Conservation (phyloP, 2,888 invertebrate genomes). For the Branchipolynoe longqiensis region DNA sequence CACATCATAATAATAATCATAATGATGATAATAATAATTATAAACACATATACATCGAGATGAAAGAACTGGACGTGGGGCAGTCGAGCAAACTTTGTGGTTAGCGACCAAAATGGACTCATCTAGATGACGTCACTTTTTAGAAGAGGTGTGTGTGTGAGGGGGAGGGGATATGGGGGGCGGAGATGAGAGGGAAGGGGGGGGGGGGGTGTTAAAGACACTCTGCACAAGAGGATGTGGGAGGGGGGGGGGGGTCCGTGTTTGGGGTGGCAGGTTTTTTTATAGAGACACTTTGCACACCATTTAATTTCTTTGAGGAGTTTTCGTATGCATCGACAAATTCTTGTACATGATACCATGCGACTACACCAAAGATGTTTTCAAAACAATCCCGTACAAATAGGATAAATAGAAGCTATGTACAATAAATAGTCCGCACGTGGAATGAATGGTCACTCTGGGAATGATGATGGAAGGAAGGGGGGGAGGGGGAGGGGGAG, state of each 20-base stretch:
- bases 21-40: slow-evolving; percentile 38
- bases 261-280: too few relatives aligned
- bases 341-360: slow-evolving; percentile 34
- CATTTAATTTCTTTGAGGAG: slow-evolving; percentile 24
- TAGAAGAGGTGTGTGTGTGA: too few relatives aligned
- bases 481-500: too few relatives aligned
- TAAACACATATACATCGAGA: slow-evolving; percentile 55
- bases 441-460: slow-evolving; percentile 48
- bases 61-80: slow-evolving; percentile 44
- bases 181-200: too few relatives aligned
- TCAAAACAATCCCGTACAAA: slow-evolving; percentile 53
- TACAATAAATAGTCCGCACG: slow-evolving; percentile 25
- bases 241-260: neutral
- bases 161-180: neutral
- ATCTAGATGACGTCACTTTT: neutral
- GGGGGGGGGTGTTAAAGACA: neutral
- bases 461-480: slow-evolving; percentile 55
- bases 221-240: too few relatives aligned
- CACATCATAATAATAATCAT: too few relatives aligned
- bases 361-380: slow-evolving; percentile 48
- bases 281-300: slow-evolving; percentile 1
- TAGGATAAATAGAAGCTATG: slow-evolving; percentile 56
- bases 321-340: neutral
- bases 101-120: slow-evolving; percentile 2
- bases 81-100: slow-evolving; percentile 35